Base-by-base conservation (phyloP, 1,140 invertebrate genomes). In the Temnothorax nylanderi region DNA sequence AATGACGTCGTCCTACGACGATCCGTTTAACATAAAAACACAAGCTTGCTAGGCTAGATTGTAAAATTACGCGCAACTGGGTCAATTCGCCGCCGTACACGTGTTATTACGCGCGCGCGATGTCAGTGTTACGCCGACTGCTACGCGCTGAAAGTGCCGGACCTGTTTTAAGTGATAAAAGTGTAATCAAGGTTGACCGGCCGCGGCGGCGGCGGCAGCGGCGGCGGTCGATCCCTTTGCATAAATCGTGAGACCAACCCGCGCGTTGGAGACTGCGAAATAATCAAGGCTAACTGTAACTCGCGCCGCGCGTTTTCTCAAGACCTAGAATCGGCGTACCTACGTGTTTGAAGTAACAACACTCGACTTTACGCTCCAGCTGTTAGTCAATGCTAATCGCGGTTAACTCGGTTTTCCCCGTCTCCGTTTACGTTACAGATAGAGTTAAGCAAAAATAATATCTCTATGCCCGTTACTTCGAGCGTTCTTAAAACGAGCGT, bases 101-200 rank as follows among this genome's bases (percentile, higher is more conserved):
- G 69, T 84, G 80, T 75, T 60, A 84, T 84, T 75, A 84, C 69
- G 54, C 58, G 80, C 47, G 54, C 41, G 67, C 67, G 80, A 71
- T 82, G 80, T 74, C 67, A 74, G 67, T 74, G 80, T 75, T 72
- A 74, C 65, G 80, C 21, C 76, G 60, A 47, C 16, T 34, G 67
- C 51, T 84, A 49, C 54, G 80, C 69, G 80, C 69, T 75, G 69
- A 84, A 84, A 84, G 69, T 75, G 80, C 54, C 69, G 80, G 80
- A 84, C 80, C 69, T 47, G 80, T 60, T 84, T 60, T 41, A 75
- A 84, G 41, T 84, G 80, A 84, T 84, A 84, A 84, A 84, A 84
- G 69, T 84, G 32, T 84, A 84, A 84, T 84, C 80, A 84, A 84
- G 80, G 80, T 84, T 84, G 80, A 49, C 69, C 80, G 65, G 41